Percentiles rank a stretch among this genome's conserved stretches.
Evolutionary conservation across 2,113 vertebrate genomes (phyloP).

Genomic region (Oncorhynchus masou): DNA sequence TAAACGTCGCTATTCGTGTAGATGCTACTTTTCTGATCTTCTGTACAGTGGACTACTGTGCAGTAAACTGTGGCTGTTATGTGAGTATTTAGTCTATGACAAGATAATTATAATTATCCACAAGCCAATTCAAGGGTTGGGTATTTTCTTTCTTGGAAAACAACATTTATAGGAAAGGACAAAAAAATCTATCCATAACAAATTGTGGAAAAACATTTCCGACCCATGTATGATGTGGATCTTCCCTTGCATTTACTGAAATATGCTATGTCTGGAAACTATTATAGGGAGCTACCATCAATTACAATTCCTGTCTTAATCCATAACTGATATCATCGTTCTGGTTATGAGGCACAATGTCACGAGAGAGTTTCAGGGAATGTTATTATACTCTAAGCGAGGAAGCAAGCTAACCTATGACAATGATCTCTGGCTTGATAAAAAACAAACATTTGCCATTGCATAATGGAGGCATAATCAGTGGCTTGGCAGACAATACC

Average conservation of each 20-base stretch:
- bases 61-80: slow-evolving; percentile 22
- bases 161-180: background rate
- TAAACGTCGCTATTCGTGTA: slow-evolving; percentile 22
- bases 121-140: background rate
- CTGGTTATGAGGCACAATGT: slow-evolving; percentile 9
- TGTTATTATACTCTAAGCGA: slow-evolving; percentile 5
- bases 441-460: slow-evolving; percentile 24
- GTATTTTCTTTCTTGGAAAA: background rate
- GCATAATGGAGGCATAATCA: slow-evolving; percentile 41
- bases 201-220: no score
- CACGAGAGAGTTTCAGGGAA: slow-evolving; percentile 14
- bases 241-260: no score
- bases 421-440: slow-evolving; percentile 25
- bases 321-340: background rate
- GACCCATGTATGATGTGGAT: background rate
- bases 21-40: slow-evolving; percentile 7
- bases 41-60: slow-evolving; percentile 19
- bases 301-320: background rate
- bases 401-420: slow-evolving; percentile 7
- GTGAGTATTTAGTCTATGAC: background rate
- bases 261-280: no score
- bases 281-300: background rate
- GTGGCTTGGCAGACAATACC: slow-evolving; percentile 11
- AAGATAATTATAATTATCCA: slow-evolving; percentile 31
- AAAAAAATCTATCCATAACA: background rate